A percentile compares a stretch with the other conserved stretches of the same genome.
phyloP scores from a whole-genome alignment of 2,888 invertebrate species.

The Rhingia rostrata region DNA sequence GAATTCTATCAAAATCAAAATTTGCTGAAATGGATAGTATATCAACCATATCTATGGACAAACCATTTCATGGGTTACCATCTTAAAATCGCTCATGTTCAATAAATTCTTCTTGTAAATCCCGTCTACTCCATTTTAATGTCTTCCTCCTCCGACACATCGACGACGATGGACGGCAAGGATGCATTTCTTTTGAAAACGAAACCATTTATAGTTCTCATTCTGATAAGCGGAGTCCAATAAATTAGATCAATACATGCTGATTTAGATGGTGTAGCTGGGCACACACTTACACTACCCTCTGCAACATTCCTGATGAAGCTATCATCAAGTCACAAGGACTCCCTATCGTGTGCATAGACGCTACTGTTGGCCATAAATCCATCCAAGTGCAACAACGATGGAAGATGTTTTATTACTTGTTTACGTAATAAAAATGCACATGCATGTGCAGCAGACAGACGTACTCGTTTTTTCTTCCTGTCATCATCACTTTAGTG shows the following conservation, averaged over 20 bases:
- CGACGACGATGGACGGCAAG: not conserved
- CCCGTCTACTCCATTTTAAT: not conserved
- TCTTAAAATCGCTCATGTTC: no score
- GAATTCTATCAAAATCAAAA: no score
- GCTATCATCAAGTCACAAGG: constrained; percentile 47
- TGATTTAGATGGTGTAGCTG: constrained; percentile 16
- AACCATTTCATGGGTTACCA: no score
- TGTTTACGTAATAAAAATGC: constrained; percentile 55
- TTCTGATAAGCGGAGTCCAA: constrained; percentile 42
- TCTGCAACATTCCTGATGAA: constrained; percentile 11
- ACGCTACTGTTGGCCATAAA: constrained; percentile 63
- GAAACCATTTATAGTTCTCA: constrained; percentile 26
- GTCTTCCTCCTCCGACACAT: not conserved
- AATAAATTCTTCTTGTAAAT: not conserved
- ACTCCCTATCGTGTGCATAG: constrained; percentile 39
- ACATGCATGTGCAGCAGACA: constrained; percentile 29
- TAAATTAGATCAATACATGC: constrained; percentile 52
- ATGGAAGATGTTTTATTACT: constrained; percentile 66
- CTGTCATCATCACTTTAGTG: constrained; percentile 16
- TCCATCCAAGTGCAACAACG: constrained; percentile 53
- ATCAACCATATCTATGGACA: no score
- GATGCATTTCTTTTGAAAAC: constrained; percentile 23
- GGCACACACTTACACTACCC: not conserved
- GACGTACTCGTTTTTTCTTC: constrained; percentile 13
- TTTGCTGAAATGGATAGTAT: no score